These are phyloP conservation scores for Creontiades dilutus DNA, from an alignment of 2,888 invertebrate species.

Conservation along the genomic window DNA sequence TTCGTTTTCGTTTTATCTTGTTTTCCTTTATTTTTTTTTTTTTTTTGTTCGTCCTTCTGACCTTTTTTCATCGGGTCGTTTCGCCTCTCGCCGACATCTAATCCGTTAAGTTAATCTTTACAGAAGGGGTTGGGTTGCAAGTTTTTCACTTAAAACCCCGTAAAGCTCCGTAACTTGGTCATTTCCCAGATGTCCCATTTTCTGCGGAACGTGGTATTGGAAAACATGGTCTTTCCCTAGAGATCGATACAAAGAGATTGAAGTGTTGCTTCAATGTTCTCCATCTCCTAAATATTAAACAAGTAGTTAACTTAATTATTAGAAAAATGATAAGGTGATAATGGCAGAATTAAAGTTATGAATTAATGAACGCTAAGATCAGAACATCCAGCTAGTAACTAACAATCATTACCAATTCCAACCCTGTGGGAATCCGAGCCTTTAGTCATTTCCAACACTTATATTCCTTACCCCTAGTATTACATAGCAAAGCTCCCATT, in stretches of 20 bases:
- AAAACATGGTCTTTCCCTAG: not conserved
- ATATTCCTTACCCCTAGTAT: no score
- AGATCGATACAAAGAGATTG: not conserved
- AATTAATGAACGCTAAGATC: no score
- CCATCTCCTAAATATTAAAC: no score
- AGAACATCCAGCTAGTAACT: no score
- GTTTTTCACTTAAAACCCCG: constrained; percentile 15
- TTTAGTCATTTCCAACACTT: no score
- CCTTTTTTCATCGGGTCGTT: not conserved
- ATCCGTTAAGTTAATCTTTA: constrained; percentile 35
- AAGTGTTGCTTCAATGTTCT: no score
- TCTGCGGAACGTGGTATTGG: not conserved
- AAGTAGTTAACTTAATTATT: no score
- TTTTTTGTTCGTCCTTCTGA: not conserved
- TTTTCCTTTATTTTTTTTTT: not conserved
- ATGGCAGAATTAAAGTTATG: no score
- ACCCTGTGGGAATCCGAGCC: no score
- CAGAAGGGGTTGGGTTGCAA: constrained; percentile 6
- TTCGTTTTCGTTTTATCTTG: not conserved
- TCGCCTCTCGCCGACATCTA: not conserved
- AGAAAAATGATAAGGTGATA: no score
- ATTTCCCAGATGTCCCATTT: not conserved
- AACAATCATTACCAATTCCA: no score
- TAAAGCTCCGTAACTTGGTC: not conserved
- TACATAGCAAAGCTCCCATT: no score